These are phyloP conservation scores for Lasiommata megera DNA, from an alignment of 2,888 invertebrate genomes.

Conservation along the genomic window DNA sequence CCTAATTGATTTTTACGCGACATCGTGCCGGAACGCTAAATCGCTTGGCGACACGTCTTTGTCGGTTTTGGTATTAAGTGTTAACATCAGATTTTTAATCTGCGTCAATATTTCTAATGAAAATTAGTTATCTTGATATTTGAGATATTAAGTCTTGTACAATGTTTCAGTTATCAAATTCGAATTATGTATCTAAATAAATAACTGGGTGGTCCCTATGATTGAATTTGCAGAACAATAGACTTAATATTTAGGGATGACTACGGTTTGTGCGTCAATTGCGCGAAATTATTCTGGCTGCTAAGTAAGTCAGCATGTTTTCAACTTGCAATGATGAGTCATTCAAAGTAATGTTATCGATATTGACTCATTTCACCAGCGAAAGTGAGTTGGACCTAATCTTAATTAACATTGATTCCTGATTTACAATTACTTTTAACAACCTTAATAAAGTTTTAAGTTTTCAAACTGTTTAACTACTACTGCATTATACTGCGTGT, in stretches of 20 bases:
- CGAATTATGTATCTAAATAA: not conserved
- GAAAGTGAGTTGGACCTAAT: conserved; percentile 16
- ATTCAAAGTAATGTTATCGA: conserved; percentile 53
- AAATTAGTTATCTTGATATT: no score
- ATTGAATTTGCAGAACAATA: conserved; percentile 46
- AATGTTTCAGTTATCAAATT: not conserved
- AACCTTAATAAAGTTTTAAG: not conserved
- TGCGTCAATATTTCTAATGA: no score
- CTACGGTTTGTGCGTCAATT: conserved; percentile 63
- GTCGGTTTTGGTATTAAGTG: no score
- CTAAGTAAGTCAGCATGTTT: conserved; percentile 32
- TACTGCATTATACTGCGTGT: no score
- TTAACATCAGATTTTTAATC: no score
- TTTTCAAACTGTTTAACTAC: not conserved
- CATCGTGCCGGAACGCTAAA: no score
- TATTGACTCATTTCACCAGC: conserved; percentile 53
- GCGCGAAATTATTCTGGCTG: conserved; percentile 52
- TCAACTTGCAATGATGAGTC: conserved; percentile 59
- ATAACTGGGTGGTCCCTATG: not conserved
- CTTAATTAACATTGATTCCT: conserved; percentile 6
- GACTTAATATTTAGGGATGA: conserved; percentile 43
- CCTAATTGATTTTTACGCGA: no score
- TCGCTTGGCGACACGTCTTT: no score
- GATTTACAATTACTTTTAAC: not conserved
- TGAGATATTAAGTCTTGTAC: no score